phyloP scores from a whole-genome alignment of 2,888 invertebrate genomes.

The Cosmia pyralina region DNA sequence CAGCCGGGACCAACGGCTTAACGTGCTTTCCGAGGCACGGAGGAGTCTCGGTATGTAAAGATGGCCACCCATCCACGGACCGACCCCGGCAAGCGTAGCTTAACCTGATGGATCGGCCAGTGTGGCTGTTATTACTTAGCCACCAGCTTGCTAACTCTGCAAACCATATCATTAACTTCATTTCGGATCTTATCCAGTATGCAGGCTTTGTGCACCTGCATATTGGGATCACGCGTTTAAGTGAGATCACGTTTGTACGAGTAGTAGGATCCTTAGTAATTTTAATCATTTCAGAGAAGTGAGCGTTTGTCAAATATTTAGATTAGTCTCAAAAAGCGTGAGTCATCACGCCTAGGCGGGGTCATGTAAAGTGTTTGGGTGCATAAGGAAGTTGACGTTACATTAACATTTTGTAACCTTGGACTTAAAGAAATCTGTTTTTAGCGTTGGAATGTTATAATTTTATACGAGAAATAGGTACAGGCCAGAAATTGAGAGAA shows the following conservation, averaged over 20 bases:
- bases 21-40: no score
- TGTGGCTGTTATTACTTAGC: no score
- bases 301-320: slow-evolving; percentile 18
- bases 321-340: slow-evolving; percentile 32
- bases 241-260: not conserved
- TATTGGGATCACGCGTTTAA: not conserved
- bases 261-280: not conserved
- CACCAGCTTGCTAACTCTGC: not conserved
- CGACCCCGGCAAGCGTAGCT: no score
- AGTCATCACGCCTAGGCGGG: slow-evolving; percentile 47
- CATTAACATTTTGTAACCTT: slow-evolving; percentile 50
- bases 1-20: no score
- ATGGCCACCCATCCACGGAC: no score
- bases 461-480: slow-evolving; percentile 26
- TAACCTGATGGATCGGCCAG: no score
- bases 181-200: not conserved
- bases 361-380: slow-evolving; percentile 48
- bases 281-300: not conserved
- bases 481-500: slow-evolving; percentile 1
- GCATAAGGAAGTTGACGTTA: slow-evolving; percentile 63
- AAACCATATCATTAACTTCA: not conserved
- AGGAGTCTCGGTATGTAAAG: no score
- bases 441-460: slow-evolving; percentile 41
- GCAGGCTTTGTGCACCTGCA: not conserved
- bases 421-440: slow-evolving; percentile 34